phyloP scores from a whole-genome alignment of 2,888 invertebrate genomes.

The Hydrotaea diabolus region DNA sequence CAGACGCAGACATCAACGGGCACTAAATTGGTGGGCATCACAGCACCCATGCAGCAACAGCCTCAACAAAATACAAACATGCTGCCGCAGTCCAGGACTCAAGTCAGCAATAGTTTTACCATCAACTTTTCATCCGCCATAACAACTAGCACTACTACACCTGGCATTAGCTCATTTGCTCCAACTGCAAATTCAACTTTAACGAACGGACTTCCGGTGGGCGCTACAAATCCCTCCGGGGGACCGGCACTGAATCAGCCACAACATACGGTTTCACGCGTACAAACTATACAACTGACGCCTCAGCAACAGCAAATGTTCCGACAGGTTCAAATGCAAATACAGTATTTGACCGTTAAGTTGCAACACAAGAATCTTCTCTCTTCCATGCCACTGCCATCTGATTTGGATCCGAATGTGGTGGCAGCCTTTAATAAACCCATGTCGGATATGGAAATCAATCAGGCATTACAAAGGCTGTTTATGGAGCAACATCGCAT shows the following conservation, averaged over 20 bases:
- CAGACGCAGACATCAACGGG: conserved; percentile 77
- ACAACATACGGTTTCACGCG: conserved; percentile 82
- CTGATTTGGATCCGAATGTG: conserved; percentile 78
- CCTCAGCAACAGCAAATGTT: conserved; percentile 87
- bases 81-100: conserved; percentile 75
- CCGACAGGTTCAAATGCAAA: conserved; percentile 86
- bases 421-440: conserved; percentile 79
- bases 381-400: conserved; percentile 76
- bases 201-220: conserved; percentile 63
- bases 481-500: conserved; percentile 88
- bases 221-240: conserved; percentile 66
- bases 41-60: conserved; percentile 80
- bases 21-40: conserved; percentile 79
- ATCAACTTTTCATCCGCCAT: conserved; percentile 50
- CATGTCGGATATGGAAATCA: conserved; percentile 82
- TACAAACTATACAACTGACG: conserved; percentile 88
- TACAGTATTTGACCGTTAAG: conserved; percentile 84
- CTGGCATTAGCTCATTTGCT: conserved; percentile 51
- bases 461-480: conserved; percentile 83
- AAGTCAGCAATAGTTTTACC: conserved; percentile 82
- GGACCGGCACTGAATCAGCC: conserved; percentile 69
- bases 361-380: conserved; percentile 80
- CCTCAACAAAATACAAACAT: conserved; percentile 69
- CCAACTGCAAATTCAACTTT: conserved; percentile 67
- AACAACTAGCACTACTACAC: conserved; percentile 44